Evolutionary conservation across 1,140 invertebrate species (phyloP).

Genomic region (Neoseiulus cucumeris): DNA sequence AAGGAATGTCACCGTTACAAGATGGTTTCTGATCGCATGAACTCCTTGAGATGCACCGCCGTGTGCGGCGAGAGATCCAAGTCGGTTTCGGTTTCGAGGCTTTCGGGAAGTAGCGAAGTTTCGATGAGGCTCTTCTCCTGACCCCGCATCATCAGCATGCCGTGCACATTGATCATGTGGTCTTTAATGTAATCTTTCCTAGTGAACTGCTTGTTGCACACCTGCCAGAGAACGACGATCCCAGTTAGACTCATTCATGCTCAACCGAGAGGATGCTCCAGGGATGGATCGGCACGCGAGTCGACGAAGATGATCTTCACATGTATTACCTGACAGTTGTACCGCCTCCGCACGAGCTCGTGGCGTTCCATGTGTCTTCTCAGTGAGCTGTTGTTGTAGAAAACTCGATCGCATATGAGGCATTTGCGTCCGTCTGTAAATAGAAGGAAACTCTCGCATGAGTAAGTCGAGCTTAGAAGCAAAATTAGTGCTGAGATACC

Average conservation of each 20-base stretch:
- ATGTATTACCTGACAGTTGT: conserved; percentile 8
- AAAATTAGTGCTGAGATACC: no score
- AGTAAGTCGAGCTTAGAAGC: no score
- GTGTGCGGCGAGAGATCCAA: neutral
- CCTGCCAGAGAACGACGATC: neutral
- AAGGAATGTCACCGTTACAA: no score
- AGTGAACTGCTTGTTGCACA: neutral
- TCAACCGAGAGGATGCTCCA: no score
- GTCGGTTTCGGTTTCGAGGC: neutral
- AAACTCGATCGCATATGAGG: conserved; percentile 8
- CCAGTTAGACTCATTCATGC: no score
- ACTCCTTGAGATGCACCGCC: neutral
- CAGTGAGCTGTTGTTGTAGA: conserved; percentile 4
- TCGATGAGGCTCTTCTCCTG: neutral
- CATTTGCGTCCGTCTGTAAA: conserved; percentile 6
- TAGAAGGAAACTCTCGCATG: neutral
- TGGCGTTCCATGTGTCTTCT: conserved; percentile 6
- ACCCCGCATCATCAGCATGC: conserved; percentile 4
- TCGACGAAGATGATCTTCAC: no score
- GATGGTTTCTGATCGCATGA: no score
- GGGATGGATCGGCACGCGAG: no score
- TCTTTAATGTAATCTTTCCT: conserved; percentile 5
- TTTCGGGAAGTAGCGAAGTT: neutral
- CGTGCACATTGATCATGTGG: conserved; percentile 10
- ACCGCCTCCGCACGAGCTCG: neutral